Conservation (phyloP, 2,113 vertebrate species). For the Solea solea region DNA sequence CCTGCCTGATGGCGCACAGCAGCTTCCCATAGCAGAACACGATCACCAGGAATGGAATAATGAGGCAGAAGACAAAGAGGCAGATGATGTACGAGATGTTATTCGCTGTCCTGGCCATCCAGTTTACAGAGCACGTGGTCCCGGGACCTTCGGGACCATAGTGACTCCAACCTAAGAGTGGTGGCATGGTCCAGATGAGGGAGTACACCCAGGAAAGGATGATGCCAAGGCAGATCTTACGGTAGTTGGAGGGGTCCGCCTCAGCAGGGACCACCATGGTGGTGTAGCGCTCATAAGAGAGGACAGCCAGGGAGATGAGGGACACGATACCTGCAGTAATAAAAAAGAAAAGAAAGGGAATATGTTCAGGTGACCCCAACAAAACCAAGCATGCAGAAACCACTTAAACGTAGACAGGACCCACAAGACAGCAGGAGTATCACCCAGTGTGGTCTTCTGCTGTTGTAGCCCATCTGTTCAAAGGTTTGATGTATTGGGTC, state of each 20-base stretch:
- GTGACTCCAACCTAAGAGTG: conserved; percentile 85
- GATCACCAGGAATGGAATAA: conserved; percentile 82
- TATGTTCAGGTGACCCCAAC: neutral
- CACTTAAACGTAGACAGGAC: no score
- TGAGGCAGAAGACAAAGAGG: conserved; percentile 86
- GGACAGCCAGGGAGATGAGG: conserved; percentile 84
- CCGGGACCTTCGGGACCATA: conserved; percentile 85
- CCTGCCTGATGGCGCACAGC: conserved; percentile 82
- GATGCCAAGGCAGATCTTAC: conserved; percentile 78
- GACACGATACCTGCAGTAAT: conserved; percentile 80
- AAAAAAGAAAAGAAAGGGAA: neutral
- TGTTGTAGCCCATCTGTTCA: no score
- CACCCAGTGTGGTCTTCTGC: no score
- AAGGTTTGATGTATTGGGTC: no score
- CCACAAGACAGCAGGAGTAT: no score
- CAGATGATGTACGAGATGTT: conserved; percentile 84
- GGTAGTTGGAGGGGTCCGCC: conserved; percentile 84
- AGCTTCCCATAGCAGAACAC: conserved; percentile 84
- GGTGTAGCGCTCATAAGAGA: conserved; percentile 85
- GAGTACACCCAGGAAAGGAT: conserved; percentile 84
- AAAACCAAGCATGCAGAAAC: no score
- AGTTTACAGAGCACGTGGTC: conserved; percentile 86
- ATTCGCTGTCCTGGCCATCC: conserved; percentile 81
- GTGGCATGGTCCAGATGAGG: conserved; percentile 83
- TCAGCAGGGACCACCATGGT: conserved; percentile 81